Conservation (phyloP, 2,888 invertebrate genomes). For the Drosophila incognita region DNA sequence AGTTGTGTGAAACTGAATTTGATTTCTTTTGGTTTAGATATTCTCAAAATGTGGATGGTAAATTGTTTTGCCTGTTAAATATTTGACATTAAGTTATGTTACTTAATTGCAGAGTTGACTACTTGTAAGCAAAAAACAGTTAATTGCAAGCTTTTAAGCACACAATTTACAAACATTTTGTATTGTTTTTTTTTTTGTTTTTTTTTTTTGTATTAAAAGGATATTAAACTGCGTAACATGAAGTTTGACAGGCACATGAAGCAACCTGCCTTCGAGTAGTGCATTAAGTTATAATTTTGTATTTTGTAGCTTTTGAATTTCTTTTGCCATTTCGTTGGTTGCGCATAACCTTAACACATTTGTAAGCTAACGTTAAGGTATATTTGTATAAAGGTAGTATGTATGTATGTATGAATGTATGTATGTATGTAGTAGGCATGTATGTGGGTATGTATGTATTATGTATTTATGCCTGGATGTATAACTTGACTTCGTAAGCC, state of each 20-base stretch:
- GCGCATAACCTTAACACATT: constrained; percentile 34
- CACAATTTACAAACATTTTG: constrained; percentile 1
- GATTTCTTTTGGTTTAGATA: background rate
- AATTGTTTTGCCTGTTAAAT: constrained; percentile 2
- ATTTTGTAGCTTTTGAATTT: constrained; percentile 10
- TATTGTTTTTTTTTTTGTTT: background rate
- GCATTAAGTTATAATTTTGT: constrained; percentile 9
- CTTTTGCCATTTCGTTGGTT: constrained; percentile 11
- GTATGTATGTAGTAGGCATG: constrained; percentile 5
- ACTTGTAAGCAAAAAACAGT: background rate
- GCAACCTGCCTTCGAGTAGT: constrained; percentile 3
- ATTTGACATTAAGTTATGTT: background rate
- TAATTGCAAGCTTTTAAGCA: constrained; percentile 2
- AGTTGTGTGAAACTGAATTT: constrained; percentile 3
- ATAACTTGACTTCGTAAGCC: constrained; percentile 19
- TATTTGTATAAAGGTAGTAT: constrained; percentile 17
- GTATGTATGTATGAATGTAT: constrained; percentile 1
- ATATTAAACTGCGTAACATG: background rate
- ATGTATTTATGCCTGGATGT: background rate
- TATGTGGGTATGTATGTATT: background rate
- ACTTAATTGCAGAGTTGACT: background rate
- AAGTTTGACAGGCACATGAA: constrained; percentile 26
- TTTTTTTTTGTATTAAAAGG: background rate
- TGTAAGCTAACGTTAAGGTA: constrained; percentile 43
- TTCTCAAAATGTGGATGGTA: background rate